Base-by-base conservation (phyloP, 2,797 vertebrate species). In the Naso thynnoides region DNA sequence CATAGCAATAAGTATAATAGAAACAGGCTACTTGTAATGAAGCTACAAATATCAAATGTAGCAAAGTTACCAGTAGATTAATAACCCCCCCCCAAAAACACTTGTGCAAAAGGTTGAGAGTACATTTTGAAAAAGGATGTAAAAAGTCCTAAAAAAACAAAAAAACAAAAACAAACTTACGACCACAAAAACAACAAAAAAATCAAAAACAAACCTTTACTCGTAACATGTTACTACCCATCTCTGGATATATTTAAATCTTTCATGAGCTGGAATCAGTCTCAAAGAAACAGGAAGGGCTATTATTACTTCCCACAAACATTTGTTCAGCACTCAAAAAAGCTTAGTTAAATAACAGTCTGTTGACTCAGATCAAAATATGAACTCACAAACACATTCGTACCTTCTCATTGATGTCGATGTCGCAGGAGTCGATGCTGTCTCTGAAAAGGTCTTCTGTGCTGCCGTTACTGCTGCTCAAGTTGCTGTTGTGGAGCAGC, bases 381-480 rank as follows among this genome's bases (percentile, higher is more conserved):
- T 41, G 53, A 10, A 58, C 24, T 39, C 42, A 59, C 6, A 65
- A 27, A 71, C 55, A 10, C 38, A 50, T 8, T 45, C 57, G 10
- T 86, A 98, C 98, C 97, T 99, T 99, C 88, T 99, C 98, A 0
- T 96, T 96, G 87, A 99, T 97, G 91, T 99, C 97, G 0, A 96
- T 94, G 68, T 99, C 97, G 76, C 96, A 97, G 42, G 97, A 98
- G 92, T 99, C 98, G 14, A 98, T 96, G 92, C 96, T 98, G 89
- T 98, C 98, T 82, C 96, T 83, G 93, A 98, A 99, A 76, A 99
- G 93, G 89, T 99, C 98, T 87, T 99, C 98, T 0, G 97, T 98
- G 90, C 98, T 99, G 91, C 97, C 97, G 0, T 97, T 97, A 44
- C 96, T 98, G 93, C 98, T 99, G 94, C 97, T 99, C 88, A 98